Evolutionary conservation across 2,797 vertebrate species (phyloP).

Genomic region (Choloepus didactylus): DNA sequence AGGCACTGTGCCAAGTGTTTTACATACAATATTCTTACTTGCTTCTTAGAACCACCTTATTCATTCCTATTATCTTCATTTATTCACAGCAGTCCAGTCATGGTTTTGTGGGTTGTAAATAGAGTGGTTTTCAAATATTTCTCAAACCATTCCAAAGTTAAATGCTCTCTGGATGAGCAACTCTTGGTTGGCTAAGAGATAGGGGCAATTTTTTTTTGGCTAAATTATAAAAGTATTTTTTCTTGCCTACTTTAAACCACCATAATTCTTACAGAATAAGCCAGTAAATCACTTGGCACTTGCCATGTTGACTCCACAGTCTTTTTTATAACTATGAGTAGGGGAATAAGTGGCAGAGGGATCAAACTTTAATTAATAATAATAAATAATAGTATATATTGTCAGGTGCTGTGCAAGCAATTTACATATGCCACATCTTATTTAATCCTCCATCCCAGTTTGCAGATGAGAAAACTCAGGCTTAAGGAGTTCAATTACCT

Average conservation of each 20-base stretch:
- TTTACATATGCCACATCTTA: neutral
- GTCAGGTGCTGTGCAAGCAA: neutral
- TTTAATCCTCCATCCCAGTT: neutral
- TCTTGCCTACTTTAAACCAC: constrained; percentile 7
- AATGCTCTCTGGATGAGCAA: neutral
- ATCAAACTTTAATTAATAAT: neutral
- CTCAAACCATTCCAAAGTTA: constrained; percentile 5
- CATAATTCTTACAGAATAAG: constrained; percentile 17
- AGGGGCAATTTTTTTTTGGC: neutral
- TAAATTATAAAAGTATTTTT: neutral
- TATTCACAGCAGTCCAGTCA: neutral
- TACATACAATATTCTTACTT: neutral
- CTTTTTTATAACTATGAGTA: neutral
- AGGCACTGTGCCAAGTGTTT: neutral
- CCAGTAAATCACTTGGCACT: constrained; percentile 33
- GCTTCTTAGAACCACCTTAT: neutral
- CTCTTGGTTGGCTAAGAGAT: neutral
- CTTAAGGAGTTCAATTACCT: neutral
- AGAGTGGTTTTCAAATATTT: constrained; percentile 18
- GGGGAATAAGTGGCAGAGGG: neutral
- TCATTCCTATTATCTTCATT: constrained; percentile 7
- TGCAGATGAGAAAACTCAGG: neutral
- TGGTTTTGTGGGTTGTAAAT: neutral
- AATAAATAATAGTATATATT: neutral
- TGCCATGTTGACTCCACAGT: neutral